Percentiles rank a stretch among this genome's conserved stretches.
Evolutionary conservation across 2,797 vertebrate genomes (phyloP).

Genomic region (Tokudaia tokunoshimensis): DNA sequence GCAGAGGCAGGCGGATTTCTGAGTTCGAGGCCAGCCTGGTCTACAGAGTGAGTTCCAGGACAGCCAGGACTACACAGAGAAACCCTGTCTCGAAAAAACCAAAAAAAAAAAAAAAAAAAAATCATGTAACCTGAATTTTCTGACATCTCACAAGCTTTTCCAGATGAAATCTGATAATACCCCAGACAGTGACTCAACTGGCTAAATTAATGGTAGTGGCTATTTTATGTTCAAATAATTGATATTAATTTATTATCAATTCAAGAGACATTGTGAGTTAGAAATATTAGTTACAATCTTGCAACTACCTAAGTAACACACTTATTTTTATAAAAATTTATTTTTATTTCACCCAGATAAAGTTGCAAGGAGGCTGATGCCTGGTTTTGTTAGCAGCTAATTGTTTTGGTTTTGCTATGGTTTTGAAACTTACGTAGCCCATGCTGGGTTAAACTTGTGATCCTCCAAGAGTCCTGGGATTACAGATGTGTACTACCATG

Average conservation of each 20-base stretch:
- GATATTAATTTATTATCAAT: constrained; percentile 39
- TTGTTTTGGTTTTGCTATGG: background rate
- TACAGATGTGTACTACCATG: background rate
- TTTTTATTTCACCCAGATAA: constrained; percentile 57
- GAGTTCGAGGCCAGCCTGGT: too few relatives aligned
- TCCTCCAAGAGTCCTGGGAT: background rate
- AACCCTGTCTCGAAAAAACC: too few relatives aligned
- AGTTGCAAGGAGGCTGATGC: background rate
- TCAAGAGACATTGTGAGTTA: constrained; percentile 6
- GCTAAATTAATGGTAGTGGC: background rate
- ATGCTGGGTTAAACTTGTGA: background rate
- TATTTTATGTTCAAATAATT: constrained; percentile 51
- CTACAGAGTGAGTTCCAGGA: too few relatives aligned
- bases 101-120: too few relatives aligned
- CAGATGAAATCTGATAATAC: constrained; percentile 37
- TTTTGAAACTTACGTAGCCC: background rate
- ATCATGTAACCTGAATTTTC: constrained; percentile 2
- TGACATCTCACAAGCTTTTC: constrained; percentile 44
- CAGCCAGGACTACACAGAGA: too few relatives aligned
- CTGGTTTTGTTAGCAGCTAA: background rate
- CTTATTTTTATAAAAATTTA: constrained; percentile 41
- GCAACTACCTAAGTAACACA: background rate
- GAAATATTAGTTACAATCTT: background rate
- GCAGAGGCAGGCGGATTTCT: too few relatives aligned
- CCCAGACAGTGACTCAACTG: background rate